These are phyloP conservation scores for Torymus aiolomorphi DNA, from an alignment of 2,888 invertebrate species.

Conservation along the genomic window DNA sequence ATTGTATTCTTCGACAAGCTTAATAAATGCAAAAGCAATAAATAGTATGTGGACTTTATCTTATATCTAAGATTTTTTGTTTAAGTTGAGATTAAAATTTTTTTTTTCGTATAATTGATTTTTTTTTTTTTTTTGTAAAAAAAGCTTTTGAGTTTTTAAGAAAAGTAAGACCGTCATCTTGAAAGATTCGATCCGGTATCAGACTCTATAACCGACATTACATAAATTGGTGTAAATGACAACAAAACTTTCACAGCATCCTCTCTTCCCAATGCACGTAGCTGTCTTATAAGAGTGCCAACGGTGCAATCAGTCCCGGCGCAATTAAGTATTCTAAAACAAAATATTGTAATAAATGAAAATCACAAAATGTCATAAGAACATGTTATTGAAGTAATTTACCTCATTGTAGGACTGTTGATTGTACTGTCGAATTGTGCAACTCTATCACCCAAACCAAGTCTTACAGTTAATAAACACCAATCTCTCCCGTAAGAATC, in stretches of 20 bases:
- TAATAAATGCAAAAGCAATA: constrained; percentile 46
- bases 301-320: constrained; percentile 71
- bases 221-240: constrained; percentile 70
- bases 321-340: constrained; percentile 68
- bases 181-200: constrained; percentile 74
- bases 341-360: neutral
- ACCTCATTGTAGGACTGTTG: constrained; percentile 73
- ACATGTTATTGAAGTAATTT: neutral
- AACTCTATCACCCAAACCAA: constrained; percentile 80
- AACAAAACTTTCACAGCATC: constrained; percentile 72
- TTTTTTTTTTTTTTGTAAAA: constrained; percentile 41
- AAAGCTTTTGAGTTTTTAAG: constrained; percentile 40
- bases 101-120: constrained; percentile 12
- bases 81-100: constrained; percentile 18
- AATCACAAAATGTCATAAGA: neutral
- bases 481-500: constrained; percentile 86
- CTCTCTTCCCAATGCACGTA: constrained; percentile 72
- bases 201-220: constrained; percentile 69
- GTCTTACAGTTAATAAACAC: constrained; percentile 84
- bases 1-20: constrained; percentile 46
- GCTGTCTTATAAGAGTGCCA: constrained; percentile 69
- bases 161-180: constrained; percentile 72
- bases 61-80: constrained; percentile 33
- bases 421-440: constrained; percentile 72
- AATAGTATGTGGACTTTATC: constrained; percentile 25